Evolutionary conservation across 2,113 vertebrate genomes (phyloP), one percentile per base, ranked within the genome.

Genomic region (Seriola quinqueradiata): DNA sequence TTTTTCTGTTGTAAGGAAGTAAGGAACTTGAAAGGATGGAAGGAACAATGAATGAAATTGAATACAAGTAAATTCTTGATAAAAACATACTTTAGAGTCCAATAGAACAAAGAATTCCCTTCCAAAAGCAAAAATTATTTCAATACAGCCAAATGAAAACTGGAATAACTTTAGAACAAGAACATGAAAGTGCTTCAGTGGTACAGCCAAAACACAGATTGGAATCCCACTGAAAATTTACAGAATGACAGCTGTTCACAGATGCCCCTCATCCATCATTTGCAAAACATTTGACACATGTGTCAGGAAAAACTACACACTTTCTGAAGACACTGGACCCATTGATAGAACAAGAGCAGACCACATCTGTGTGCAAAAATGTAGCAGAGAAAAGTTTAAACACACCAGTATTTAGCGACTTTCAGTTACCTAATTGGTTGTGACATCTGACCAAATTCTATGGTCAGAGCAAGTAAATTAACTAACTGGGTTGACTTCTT

Each of bases 121-220:
- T 71, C 70, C 65, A 32, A 64, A 68, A 28, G 68, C 48, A 8
- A 60, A 73, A 75, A 77, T 70, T 3, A 77, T 70, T 52, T 23
- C 58, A 61, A 81, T 66, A 81, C 6, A 74, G 87, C 68, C 80
- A 85, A 86, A 89, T 70, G 23, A 77, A 81, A 81, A 75, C 73
- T 83, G 83, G 72, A 83, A 25, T 19, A 54, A 75, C 77, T 86
- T 81, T 63, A 78, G 52, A 78, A 70, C 70, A 34, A 55, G 50
- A 64, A 36, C 48, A 54, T 28, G 25, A n/a, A 54, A 82, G 23
- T 64, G 74, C 48, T 64, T 34, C 12, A 42, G 57, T 5, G 1
- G 19, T 36, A 13, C 64, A 71, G 77, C 74, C 73, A 83, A 80
- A 83, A 80, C 57, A 74, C 32, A 74, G 54, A 80, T 50, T 68